Conservation (phyloP, 2,797 vertebrate species). For the Anolis apletophallus region DNA sequence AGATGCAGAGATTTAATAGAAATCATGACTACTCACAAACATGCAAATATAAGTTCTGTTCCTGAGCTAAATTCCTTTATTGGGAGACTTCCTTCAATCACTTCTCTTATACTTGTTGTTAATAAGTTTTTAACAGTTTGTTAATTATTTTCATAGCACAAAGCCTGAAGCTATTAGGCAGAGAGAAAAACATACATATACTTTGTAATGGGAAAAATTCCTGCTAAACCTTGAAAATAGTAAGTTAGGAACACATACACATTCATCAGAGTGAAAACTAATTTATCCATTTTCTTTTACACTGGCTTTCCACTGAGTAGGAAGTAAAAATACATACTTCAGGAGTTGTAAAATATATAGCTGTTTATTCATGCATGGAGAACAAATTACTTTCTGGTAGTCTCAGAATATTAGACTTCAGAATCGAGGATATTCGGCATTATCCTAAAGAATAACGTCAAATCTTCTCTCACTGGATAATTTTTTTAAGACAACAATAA, state of each 20-base stretch:
- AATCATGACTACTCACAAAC: background rate
- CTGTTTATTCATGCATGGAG: constrained; percentile 63
- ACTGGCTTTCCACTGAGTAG: constrained; percentile 58
- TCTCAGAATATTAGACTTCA: constrained; percentile 54
- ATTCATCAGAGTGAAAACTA: constrained; percentile 37
- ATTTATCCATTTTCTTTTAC: constrained; percentile 66
- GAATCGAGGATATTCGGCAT: constrained; percentile 63
- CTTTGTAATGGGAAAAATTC: constrained; percentile 43
- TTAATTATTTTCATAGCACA: constrained; percentile 47
- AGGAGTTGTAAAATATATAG: constrained; percentile 61
- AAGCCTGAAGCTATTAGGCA: background rate
- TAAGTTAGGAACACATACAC: constrained; percentile 34
- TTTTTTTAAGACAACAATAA: constrained; percentile 58
- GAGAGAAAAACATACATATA: constrained; percentile 26
- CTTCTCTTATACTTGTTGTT: constrained; percentile 8
- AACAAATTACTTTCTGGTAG: constrained; percentile 66
- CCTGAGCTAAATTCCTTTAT: constrained; percentile 13
- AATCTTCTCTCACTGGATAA: constrained; percentile 52
- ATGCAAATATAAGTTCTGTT: background rate
- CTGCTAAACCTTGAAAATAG: constrained; percentile 48
- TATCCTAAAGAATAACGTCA: constrained; percentile 66
- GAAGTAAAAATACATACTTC: constrained; percentile 52
- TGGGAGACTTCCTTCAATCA: constrained; percentile 32
- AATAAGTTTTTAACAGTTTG: constrained; percentile 10
- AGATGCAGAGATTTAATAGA: constrained; percentile 18